These are phyloP conservation scores for Acanthurus lineatus DNA, from an alignment of 2,797 vertebrate genomes.

Conservation along the genomic window DNA sequence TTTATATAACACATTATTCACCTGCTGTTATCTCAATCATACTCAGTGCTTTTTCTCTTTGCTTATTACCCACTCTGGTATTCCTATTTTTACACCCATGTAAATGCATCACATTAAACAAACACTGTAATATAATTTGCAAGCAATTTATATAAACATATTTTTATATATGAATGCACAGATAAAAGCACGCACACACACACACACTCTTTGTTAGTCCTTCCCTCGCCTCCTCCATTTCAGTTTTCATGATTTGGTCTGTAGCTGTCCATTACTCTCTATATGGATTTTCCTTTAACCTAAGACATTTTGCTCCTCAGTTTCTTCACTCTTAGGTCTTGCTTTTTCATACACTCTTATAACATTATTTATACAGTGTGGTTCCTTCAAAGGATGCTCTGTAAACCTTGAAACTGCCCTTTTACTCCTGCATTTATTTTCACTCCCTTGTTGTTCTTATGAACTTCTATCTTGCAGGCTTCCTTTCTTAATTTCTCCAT, in stretches of 20 bases:
- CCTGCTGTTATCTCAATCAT: slow-evolving; percentile 13
- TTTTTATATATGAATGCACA: too few species aligned
- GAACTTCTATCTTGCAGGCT: slow-evolving; percentile 24
- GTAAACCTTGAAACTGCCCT: not conserved
- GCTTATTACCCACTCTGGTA: slow-evolving; percentile 5
- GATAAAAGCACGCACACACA: too few species aligned
- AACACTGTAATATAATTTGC: slow-evolving; percentile 9
- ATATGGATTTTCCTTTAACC: slow-evolving; percentile 20
- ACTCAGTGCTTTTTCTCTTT: not conserved
- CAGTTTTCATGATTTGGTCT: not conserved
- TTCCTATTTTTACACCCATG: slow-evolving; percentile 10
- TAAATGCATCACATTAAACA: slow-evolving; percentile 8
- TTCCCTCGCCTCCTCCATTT: not conserved
- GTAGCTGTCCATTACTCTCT: slow-evolving; percentile 25
- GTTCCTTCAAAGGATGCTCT: slow-evolving; percentile 10
- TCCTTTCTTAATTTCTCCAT: not conserved
- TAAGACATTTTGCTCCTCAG: not conserved
- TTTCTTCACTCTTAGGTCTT: not conserved
- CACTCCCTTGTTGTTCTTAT: slow-evolving; percentile 25
- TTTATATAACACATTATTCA: slow-evolving; percentile 6
- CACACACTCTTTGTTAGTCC: not conserved
- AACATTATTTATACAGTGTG: slow-evolving; percentile 21
- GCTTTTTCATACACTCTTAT: not conserved
- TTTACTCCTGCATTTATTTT: slow-evolving; percentile 11
- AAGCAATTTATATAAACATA: not conserved